A percentile compares a stretch with the other conserved stretches of the same genome.
These are phyloP conservation scores for Abrostola tripartita DNA, from an alignment of 2,888 invertebrate genomes.

Conservation along the genomic window DNA sequence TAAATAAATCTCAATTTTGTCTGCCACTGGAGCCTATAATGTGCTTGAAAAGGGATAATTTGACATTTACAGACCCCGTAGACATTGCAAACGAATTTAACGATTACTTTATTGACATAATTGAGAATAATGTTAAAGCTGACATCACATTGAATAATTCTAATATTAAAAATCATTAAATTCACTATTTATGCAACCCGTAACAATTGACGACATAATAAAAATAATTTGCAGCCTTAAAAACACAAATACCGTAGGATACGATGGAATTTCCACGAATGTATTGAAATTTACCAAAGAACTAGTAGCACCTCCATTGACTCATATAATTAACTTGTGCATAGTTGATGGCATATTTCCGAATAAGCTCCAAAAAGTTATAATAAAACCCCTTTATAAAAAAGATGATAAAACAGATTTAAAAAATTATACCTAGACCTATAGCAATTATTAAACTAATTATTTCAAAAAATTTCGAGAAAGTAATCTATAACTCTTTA, in stretches of 20 bases:
- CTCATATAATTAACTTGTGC: constrained; percentile 8
- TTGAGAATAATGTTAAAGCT: too few relatives aligned
- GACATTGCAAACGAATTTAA: too few relatives aligned
- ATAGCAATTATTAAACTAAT: constrained; percentile 8
- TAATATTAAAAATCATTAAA: too few relatives aligned
- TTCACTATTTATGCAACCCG: too few relatives aligned
- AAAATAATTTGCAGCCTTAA: too few relatives aligned
- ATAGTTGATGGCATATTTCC: constrained; percentile 1
- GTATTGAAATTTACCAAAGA: constrained; percentile 3
- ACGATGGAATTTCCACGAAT: constrained; percentile 4
- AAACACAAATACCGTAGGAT: constrained; percentile 9
- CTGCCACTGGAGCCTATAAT: not conserved
- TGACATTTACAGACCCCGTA: not conserved
- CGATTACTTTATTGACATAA: too few relatives aligned
- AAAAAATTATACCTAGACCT: too few relatives aligned
- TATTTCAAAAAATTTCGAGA: constrained; percentile 1
- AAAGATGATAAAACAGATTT: too few relatives aligned
- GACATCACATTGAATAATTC: too few relatives aligned
- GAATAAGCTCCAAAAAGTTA: not conserved
- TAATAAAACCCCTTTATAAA: constrained; percentile 1
- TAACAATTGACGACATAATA: too few relatives aligned
- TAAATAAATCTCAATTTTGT: constrained; percentile 1
- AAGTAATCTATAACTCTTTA: constrained; percentile 7
- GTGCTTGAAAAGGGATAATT: not conserved
- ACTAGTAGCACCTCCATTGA: too few relatives aligned